phyloP scores from a whole-genome alignment of 2,888 invertebrate genomes.

The Xestia rhomboidea region DNA sequence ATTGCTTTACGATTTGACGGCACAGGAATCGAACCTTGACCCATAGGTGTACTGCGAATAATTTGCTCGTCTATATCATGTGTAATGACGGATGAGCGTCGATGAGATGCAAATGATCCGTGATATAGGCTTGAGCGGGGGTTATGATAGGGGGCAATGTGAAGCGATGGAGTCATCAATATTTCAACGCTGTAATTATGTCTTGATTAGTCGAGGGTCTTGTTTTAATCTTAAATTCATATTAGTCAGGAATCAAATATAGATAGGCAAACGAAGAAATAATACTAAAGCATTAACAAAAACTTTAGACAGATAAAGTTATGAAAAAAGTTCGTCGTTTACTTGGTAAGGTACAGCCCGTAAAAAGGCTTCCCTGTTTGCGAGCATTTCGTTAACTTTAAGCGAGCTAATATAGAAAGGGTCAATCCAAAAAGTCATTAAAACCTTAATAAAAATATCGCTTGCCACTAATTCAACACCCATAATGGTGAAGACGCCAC shows the following conservation, averaged over 20 bases:
- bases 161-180: slow-evolving; percentile 18
- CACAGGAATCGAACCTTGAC: slow-evolving; percentile 65
- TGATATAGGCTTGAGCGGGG: slow-evolving; percentile 15
- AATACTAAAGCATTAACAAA: neutral
- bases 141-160: slow-evolving; percentile 4
- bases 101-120: slow-evolving; percentile 46
- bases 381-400: neutral
- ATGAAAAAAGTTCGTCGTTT: neutral
- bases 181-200: slow-evolving; percentile 22
- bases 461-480: neutral
- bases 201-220: slow-evolving; percentile 2
- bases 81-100: slow-evolving; percentile 49
- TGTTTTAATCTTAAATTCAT: neutral
- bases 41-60: slow-evolving; percentile 43
- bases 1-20: slow-evolving; percentile 52
- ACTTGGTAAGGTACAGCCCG: neutral
- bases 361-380: neutral
- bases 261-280: neutral
- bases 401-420: neutral
- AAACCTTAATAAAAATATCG: slow-evolving; percentile 10
- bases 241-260: neutral
- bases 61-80: slow-evolving; percentile 61
- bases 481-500: neutral
- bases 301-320: neutral
- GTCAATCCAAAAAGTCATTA: neutral